phyloP scores from a whole-genome alignment of 1,140 invertebrate genomes.

The Bombus breviceps region DNA sequence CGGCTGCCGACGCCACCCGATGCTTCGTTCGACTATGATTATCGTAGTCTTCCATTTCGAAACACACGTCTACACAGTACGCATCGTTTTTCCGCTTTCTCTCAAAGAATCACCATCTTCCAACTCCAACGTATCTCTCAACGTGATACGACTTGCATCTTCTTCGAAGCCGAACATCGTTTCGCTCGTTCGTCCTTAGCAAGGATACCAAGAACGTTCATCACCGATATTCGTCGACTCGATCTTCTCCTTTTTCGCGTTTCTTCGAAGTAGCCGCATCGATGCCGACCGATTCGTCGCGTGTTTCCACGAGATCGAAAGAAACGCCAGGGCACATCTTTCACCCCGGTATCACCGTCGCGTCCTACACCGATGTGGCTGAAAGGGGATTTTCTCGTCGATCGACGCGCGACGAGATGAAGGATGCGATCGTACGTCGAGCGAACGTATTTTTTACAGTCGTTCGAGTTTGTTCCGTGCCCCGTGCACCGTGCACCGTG shows the following conservation, averaged over 20 bases:
- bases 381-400: no score
- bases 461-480: slow-evolving; percentile 37
- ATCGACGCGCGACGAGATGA: neutral
- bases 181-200: neutral
- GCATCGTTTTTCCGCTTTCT: neutral
- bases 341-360: neutral
- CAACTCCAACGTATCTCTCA: neutral
- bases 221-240: neutral
- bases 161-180: neutral
- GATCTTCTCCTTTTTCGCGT: neutral
- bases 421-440: neutral
- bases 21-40: neutral
- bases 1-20: neutral
- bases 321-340: neutral
- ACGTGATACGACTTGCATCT: neutral
- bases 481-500: slow-evolving; percentile 42
- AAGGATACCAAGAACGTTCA: no score
- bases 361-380: no score
- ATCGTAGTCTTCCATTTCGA: neutral
- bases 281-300: no score
- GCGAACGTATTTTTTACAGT: slow-evolving; percentile 6
- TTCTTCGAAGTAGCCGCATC: neutral
- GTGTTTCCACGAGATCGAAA: neutral
- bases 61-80: neutral
- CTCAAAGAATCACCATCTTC: neutral